Evolutionary conservation across 2,888 invertebrate species (phyloP).

Genomic region (Scotopteryx bipunctaria): DNA sequence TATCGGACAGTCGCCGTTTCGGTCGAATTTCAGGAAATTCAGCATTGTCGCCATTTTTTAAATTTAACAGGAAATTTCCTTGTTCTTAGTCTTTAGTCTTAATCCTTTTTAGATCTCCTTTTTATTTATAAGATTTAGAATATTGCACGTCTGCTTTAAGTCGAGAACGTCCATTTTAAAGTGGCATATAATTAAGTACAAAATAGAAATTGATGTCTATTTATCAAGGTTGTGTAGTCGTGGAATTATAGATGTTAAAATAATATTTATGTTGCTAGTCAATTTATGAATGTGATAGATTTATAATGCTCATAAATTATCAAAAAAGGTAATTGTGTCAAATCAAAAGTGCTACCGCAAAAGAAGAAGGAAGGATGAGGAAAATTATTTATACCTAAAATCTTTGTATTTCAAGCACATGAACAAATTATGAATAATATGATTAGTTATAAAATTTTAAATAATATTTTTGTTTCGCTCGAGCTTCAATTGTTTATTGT

Average conservation of each 20-base stretch:
- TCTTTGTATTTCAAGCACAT: no score
- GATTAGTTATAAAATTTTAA: constrained; percentile 19
- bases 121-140: neutral
- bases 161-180: constrained; percentile 32
- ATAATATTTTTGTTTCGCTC: constrained; percentile 23
- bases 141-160: constrained; percentile 10
- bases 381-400: no score
- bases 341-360: neutral
- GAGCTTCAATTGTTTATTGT: constrained; percentile 15
- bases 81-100: neutral
- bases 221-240: constrained; percentile 51
- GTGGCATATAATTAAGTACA: constrained; percentile 15
- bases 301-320: constrained; percentile 10
- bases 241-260: constrained; percentile 25
- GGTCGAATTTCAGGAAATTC: no score
- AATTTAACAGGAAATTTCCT: no score
- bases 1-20: no score
- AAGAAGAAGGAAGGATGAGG: neutral
- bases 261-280: constrained; percentile 37
- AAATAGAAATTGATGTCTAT: constrained; percentile 52
- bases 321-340: constrained; percentile 5
- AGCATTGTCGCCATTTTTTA: no score
- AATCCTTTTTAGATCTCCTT: constrained; percentile 2
- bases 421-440: no score
- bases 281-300: constrained; percentile 41